phyloP scores from a whole-genome alignment of 1,140 invertebrate genomes.

The Schlechtendalia chinensis region DNA sequence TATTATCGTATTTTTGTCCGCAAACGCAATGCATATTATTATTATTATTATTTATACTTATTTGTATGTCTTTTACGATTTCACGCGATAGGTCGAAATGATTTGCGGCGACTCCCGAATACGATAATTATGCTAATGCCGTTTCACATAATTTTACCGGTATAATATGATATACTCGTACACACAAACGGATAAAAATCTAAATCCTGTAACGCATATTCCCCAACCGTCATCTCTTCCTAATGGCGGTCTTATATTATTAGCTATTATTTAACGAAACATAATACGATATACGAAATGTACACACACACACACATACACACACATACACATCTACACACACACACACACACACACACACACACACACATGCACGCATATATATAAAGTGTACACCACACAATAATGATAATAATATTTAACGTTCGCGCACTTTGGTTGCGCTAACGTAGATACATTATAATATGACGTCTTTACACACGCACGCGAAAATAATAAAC shows the following conservation, averaged over 20 bases:
- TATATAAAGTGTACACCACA: too few relatives aligned
- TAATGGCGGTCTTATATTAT: background rate
- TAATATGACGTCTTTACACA: background rate
- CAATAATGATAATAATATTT: too few relatives aligned
- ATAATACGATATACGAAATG: background rate
- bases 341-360: too few relatives aligned
- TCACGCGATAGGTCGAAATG: background rate
- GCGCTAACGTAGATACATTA: too few relatives aligned
- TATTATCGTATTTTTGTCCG: too few relatives aligned
- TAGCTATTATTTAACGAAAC: background rate
- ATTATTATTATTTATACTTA: too few relatives aligned
- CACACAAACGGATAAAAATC: background rate
- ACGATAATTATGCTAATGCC: constrained; percentile 6
- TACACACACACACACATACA: too few relatives aligned
- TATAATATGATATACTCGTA: too few relatives aligned
- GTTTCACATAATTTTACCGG: constrained; percentile 10
- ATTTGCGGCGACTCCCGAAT: background rate
- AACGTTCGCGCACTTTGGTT: too few relatives aligned
- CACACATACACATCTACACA: too few relatives aligned
- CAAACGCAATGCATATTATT: too few relatives aligned
- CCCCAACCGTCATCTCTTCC: background rate
- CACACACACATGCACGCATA: too few relatives aligned
- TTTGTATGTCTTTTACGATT: background rate
- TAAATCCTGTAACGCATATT: background rate
- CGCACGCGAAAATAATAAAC: background rate